Evolutionary conservation across 2,113 vertebrate species (phyloP).

Genomic region (Martes martes): DNA sequence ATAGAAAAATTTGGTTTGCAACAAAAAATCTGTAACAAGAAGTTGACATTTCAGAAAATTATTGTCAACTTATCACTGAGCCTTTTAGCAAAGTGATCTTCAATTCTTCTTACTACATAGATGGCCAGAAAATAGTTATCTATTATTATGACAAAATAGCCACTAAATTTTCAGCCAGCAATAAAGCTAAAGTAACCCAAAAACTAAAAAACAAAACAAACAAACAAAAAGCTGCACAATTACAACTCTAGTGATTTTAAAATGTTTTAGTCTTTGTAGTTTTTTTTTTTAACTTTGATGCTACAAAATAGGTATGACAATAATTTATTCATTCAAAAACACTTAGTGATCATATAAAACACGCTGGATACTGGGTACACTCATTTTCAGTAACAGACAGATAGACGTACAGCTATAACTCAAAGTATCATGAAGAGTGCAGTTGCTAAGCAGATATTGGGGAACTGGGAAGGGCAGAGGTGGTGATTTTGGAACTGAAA

Average conservation of each 20-base stretch:
- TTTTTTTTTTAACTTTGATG: background rate
- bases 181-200: background rate
- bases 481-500: background rate
- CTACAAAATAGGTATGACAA: background rate
- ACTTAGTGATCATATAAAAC: background rate
- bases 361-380: too few species aligned
- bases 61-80: background rate
- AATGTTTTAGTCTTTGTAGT: background rate
- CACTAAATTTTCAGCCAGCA: background rate
- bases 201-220: background rate
- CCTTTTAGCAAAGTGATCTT: background rate
- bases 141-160: background rate
- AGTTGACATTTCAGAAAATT: conserved; percentile 30
- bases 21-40: background rate
- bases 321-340: background rate
- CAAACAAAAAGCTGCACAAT: background rate
- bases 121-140: background rate
- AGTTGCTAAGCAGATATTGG: background rate
- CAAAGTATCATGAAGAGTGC: rapidly evolving
- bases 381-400: background rate
- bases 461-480: background rate
- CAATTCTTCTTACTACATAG: background rate
- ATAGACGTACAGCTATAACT: background rate
- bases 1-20: conserved; percentile 25
- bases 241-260: background rate